These are phyloP conservation scores for Prionace glauca DNA, from an alignment of 2,797 vertebrate genomes.

Conservation along the genomic window DNA sequence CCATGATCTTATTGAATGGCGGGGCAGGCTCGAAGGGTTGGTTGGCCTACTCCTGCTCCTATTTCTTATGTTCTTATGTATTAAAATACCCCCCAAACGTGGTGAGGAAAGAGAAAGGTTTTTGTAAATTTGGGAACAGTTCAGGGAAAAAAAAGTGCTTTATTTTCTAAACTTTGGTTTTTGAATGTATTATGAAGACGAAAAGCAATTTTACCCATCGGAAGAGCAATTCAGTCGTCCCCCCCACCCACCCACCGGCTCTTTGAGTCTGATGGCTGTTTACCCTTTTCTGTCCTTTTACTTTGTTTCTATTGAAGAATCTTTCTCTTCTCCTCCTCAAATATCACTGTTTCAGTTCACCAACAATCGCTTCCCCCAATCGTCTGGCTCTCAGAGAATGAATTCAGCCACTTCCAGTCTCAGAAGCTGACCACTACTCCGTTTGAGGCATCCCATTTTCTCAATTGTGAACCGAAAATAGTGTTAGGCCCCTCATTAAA, in stretches of 20 bases:
- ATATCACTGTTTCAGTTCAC: neutral
- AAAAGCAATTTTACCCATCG: no score
- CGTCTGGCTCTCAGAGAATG: neutral
- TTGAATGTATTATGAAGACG: no score
- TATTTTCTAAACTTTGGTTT: neutral
- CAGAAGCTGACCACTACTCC: no score
- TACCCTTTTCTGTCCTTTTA: slow-evolving; percentile 42
- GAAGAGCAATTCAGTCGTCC: no score
- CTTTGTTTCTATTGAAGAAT: neutral
- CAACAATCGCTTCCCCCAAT: slow-evolving; percentile 23
- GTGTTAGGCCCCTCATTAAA: no score
- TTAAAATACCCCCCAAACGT: neutral
- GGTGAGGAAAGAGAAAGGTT: neutral
- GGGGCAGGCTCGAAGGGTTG: no score
- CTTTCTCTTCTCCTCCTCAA: neutral
- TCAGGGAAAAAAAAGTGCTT: neutral
- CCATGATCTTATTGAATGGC: no score
- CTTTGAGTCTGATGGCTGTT: neutral
- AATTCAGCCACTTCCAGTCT: neutral
- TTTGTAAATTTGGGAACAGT: neutral
- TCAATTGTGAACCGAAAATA: no score
- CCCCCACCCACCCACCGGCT: no score
- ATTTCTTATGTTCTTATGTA: no score
- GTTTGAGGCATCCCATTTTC: no score
- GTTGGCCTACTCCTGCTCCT: no score